These are phyloP conservation scores for Cryptoblepharus egeriae DNA, from an alignment of 2,797 vertebrate species.

Conservation along the genomic window DNA sequence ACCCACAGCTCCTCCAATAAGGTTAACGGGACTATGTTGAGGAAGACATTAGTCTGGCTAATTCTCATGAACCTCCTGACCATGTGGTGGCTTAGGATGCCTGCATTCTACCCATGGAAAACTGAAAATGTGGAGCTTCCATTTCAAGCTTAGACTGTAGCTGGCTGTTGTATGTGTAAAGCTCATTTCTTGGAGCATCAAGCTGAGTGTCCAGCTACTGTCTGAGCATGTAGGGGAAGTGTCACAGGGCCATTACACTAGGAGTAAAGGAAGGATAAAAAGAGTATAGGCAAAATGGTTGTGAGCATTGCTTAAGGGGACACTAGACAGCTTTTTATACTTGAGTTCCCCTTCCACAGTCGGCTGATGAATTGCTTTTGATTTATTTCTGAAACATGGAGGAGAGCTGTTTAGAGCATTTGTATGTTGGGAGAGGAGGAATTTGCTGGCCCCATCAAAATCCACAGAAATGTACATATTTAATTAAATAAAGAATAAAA, in stretches of 20 bases:
- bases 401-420: slow-evolving; percentile 10
- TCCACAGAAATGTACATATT: accelerated
- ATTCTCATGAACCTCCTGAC: background rate
- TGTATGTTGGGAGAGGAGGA: background rate
- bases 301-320: background rate
- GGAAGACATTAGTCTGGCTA: background rate
- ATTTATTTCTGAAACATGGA: slow-evolving; percentile 44
- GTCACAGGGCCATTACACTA: background rate
- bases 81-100: background rate
- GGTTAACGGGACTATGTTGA: background rate
- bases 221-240: background rate
- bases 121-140: background rate
- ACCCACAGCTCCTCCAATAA: background rate
- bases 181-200: background rate
- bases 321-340: background rate
- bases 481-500: no score
- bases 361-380: background rate
- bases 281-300: background rate
- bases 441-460: slow-evolving; percentile 56
- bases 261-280: background rate
- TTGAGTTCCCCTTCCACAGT: background rate
- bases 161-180: background rate
- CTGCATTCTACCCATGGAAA: background rate
- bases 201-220: background rate
- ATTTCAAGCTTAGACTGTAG: background rate